These are phyloP conservation scores for Arctocebus calabarensis DNA, from an alignment of 2,797 vertebrate species.

Conservation along the genomic window DNA sequence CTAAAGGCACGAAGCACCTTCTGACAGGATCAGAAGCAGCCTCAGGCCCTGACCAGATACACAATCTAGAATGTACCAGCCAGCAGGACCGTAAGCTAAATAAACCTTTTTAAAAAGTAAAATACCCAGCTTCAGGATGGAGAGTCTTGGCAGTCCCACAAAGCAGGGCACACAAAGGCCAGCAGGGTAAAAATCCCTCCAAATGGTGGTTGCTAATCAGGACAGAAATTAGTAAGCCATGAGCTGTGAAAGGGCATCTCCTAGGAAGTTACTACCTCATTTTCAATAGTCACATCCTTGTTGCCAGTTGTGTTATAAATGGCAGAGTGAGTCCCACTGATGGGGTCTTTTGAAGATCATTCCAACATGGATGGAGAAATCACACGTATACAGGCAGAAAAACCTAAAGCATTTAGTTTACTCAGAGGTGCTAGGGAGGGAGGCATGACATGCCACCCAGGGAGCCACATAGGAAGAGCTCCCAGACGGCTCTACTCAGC, in stretches of 20 bases:
- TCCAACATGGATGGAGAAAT: too few relatives aligned
- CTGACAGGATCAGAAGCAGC: background rate
- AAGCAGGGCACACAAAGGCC: too few relatives aligned
- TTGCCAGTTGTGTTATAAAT: background rate
- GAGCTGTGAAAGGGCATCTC: background rate
- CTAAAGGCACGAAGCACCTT: background rate
- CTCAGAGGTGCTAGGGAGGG: too few relatives aligned
- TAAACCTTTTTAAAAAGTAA: background rate
- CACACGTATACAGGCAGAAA: too few relatives aligned
- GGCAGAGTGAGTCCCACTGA: background rate
- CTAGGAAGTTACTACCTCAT: background rate
- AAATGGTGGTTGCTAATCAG: background rate
- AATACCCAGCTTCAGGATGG: background rate
- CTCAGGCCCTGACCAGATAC: background rate
- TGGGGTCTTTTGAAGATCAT: background rate
- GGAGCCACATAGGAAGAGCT: too few relatives aligned
- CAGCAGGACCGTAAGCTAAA: background rate
- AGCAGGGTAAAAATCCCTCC: background rate
- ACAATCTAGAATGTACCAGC: background rate
- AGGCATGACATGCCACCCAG: background rate
- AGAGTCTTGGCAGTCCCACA: background rate
- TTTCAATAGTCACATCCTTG: background rate
- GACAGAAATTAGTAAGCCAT: background rate
- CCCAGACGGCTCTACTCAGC: too few relatives aligned
- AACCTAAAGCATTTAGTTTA: too few relatives aligned